These are phyloP conservation scores for Crotalus helleri DNA, from an alignment of 2,113 vertebrate species.

Conservation along the genomic window DNA sequence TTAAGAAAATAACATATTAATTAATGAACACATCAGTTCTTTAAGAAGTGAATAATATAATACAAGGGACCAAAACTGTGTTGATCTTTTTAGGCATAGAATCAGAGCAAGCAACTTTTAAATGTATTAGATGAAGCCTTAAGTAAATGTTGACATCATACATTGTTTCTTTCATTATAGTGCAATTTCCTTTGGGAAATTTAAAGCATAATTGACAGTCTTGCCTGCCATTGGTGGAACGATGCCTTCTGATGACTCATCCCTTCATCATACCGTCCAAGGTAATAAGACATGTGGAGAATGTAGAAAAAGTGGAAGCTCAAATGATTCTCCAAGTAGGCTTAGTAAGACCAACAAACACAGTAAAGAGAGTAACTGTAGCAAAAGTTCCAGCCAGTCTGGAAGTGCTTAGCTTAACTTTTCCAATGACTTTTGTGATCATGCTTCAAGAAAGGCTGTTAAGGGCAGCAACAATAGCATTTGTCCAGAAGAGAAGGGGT, in stretches of 20 bases:
- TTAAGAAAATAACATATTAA: neutral
- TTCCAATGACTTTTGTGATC: neutral
- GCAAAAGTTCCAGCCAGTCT: neutral
- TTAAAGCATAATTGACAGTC: neutral
- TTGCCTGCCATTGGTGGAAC: neutral
- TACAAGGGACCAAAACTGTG: too few species aligned
- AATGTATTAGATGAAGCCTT: too few species aligned
- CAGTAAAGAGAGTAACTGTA: too few species aligned
- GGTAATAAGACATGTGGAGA: neutral
- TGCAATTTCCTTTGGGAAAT: neutral
- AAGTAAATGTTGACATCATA: too few species aligned
- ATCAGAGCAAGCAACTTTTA: too few species aligned
- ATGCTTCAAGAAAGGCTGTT: slow-evolving; percentile 2
- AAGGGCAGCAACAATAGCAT: neutral
- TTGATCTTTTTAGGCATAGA: too few species aligned
- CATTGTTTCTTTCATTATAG: too few species aligned
- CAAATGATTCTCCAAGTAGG: neutral
- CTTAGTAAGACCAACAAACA: neutral
- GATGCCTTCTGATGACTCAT: neutral
- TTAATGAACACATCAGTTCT: too few species aligned
- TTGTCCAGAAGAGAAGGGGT: neutral
- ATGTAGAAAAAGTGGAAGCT: neutral
- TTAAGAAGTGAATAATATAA: too few species aligned
- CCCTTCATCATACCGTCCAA: neutral
- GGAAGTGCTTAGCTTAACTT: neutral